Evolutionary conservation across 2,888 invertebrate genomes (phyloP).

Genomic region (Oxyscelio sp.): DNA sequence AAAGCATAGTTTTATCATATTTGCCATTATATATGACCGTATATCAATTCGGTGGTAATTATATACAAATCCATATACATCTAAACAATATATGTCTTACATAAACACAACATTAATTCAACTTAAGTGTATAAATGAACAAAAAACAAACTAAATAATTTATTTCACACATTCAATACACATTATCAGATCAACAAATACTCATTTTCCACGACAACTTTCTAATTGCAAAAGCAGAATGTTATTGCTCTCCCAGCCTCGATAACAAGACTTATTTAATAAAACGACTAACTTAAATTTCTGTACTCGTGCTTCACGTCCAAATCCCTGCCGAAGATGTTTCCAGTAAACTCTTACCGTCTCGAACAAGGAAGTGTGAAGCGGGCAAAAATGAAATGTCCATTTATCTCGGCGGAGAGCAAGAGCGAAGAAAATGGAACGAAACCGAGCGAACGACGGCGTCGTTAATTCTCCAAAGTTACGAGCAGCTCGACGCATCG

Average conservation of each 20-base stretch:
- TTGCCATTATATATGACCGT: too few relatives aligned
- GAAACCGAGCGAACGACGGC: slow-evolving; percentile 49
- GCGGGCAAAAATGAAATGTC: slow-evolving; percentile 40
- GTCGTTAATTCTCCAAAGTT: slow-evolving; percentile 76
- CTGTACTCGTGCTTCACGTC: background rate
- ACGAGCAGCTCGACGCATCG: slow-evolving; percentile 77
- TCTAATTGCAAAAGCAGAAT: slow-evolving; percentile 17
- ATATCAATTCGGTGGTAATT: too few relatives aligned
- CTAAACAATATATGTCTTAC: too few relatives aligned
- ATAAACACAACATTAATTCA: too few relatives aligned
- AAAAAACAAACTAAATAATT: too few relatives aligned
- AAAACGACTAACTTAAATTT: background rate
- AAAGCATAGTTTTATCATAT: too few relatives aligned
- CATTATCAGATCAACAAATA: too few relatives aligned
- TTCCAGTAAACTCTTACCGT: slow-evolving; percentile 9
- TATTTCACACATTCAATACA: too few relatives aligned
- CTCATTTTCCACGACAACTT: slow-evolving; percentile 1
- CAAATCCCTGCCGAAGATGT: slow-evolving; percentile 12
- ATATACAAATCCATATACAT: too few relatives aligned
- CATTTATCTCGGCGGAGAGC: slow-evolving; percentile 39
- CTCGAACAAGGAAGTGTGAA: slow-evolving; percentile 47
- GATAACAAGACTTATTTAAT: slow-evolving; percentile 11
- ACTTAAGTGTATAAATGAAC: too few relatives aligned
- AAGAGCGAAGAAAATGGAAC: slow-evolving; percentile 54
- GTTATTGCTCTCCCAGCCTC: background rate